phyloP scores from a whole-genome alignment of 2,797 vertebrate species.

The Falco rusticolus region DNA sequence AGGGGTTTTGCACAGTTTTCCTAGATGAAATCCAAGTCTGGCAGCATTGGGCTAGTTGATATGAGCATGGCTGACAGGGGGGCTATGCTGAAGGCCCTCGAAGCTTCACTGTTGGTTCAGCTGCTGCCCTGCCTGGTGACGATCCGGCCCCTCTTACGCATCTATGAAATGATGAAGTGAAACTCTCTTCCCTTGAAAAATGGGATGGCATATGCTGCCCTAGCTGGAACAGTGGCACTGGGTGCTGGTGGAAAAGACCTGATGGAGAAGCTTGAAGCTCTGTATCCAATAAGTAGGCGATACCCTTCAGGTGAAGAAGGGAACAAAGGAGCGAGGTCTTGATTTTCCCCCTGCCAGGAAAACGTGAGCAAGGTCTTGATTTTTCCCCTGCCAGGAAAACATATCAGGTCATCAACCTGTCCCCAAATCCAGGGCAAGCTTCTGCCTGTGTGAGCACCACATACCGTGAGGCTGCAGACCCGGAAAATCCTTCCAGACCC shows the following conservation, averaged over 20 bases:
- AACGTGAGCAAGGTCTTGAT: background rate
- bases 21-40: background rate
- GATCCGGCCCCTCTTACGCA: background rate
- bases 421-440: background rate
- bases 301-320: background rate
- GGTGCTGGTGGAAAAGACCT: background rate
- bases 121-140: background rate
- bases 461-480: background rate
- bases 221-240: background rate
- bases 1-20: background rate
- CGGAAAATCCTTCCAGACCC: background rate
- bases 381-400: background rate
- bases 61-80: accelerated
- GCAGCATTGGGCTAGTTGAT: accelerated
- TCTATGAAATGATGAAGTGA: background rate
- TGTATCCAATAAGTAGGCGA: background rate
- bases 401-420: background rate
- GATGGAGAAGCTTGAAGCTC: background rate
- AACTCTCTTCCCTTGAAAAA: background rate
- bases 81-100: background rate
- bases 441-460: background rate
- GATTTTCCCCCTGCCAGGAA: background rate
- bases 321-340: constrained; percentile 14
- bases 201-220: accelerated
- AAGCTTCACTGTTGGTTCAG: background rate